These are phyloP conservation scores for Phallusia fumigata DNA, from an alignment of 23 tunicate species.

Conservation along the genomic window DNA sequence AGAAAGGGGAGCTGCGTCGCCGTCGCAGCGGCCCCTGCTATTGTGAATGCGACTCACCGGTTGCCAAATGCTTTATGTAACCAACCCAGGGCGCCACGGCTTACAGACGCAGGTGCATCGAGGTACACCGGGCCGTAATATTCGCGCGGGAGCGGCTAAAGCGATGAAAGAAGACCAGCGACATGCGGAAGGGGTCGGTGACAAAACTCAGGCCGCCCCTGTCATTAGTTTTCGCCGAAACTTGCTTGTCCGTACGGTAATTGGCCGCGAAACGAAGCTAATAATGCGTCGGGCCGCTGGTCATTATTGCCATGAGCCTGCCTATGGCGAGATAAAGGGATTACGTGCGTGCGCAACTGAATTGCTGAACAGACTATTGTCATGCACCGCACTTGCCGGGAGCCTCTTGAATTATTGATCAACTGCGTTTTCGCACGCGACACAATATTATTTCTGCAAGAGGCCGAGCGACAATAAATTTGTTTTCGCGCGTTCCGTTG, in stretches of 20 bases:
- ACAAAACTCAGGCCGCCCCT: neutral
- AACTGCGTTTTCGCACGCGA: conserved; percentile 23
- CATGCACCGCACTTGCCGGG: neutral
- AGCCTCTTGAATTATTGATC: conserved; percentile 4
- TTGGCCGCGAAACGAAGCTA: neutral
- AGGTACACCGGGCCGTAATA: neutral
- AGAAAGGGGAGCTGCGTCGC: neutral
- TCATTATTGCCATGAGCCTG: neutral
- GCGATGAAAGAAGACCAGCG: conserved; percentile 2
- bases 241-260: neutral
- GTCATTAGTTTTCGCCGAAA: neutral
- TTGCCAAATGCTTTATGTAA: conserved; percentile 12
- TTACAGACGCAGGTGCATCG: conserved; percentile 10
- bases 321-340: neutral
- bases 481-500: neutral
- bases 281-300: neutral
- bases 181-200: conserved; percentile 13
- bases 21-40: conserved; percentile 12
- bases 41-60: neutral
- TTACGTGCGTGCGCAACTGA: neutral
- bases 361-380: neutral
- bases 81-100: neutral
- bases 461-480: neutral
- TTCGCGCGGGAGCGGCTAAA: neutral
- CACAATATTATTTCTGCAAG: conserved; percentile 7